phyloP scores from a whole-genome alignment of 2,888 invertebrate species.

The Dasysyrphus albostriatus region DNA sequence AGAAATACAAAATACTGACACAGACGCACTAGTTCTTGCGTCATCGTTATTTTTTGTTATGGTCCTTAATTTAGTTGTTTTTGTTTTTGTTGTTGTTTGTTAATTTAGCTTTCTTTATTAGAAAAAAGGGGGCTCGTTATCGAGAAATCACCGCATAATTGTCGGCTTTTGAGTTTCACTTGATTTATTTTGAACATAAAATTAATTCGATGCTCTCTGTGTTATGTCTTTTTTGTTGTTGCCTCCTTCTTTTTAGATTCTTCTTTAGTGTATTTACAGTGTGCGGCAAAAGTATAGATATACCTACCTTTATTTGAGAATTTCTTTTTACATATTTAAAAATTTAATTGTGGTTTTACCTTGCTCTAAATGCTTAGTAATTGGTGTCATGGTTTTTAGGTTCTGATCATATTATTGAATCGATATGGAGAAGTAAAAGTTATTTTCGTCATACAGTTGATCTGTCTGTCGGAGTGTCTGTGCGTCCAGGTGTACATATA shows the following conservation, averaged over 20 bases:
- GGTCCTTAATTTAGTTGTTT: conserved; percentile 41
- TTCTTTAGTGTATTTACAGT: conserved; percentile 22
- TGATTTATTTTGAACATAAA: conserved; percentile 70
- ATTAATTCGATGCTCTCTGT: conserved; percentile 35
- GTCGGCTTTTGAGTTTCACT: conserved; percentile 56
- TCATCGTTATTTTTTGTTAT: conserved; percentile 60
- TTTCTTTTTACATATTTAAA: neutral
- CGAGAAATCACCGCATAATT: conserved; percentile 46
- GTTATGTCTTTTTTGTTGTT: conserved; percentile 10
- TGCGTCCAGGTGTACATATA: too few relatives aligned
- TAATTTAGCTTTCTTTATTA: conserved; percentile 17
- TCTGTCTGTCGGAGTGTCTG: too few relatives aligned
- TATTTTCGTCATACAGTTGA: too few relatives aligned
- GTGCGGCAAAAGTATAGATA: neutral
- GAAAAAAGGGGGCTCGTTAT: conserved; percentile 43
- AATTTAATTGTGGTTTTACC: neutral
- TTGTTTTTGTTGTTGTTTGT: conserved; percentile 5
- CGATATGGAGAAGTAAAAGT: too few relatives aligned
- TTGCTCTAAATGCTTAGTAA: too few relatives aligned
- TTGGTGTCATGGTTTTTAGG: too few relatives aligned
- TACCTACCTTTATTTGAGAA: neutral
- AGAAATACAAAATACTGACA: conserved; percentile 7
- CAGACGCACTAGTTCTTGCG: conserved; percentile 61
- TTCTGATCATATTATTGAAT: too few relatives aligned
- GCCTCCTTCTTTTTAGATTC: neutral